Base-by-base conservation (phyloP, 2,113 vertebrate species). In the Colaptes auratus region DNA sequence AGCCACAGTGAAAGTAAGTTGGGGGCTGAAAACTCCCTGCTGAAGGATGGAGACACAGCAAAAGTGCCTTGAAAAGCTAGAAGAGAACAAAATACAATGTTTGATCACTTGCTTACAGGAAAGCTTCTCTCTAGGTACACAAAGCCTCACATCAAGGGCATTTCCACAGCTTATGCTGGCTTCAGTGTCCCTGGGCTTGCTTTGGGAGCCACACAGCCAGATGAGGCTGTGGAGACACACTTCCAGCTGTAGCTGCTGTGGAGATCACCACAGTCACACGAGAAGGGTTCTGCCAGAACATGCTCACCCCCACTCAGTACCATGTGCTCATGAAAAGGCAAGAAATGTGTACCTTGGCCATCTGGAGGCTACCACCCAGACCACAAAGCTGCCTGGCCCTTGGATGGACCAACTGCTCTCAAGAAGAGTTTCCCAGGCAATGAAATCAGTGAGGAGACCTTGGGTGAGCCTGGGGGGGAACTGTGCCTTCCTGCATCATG, bases 261-360 rank as follows among this genome's bases (percentile, higher is more conserved):
- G 33, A 50, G 17, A 33, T 39, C 55, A 50, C 18, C 70, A 19
- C 23, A 15, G 48, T 35, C 44, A 55, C 3, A 1, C 0, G 8
- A 79, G 35, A 61, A 7, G 6, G 28, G 19, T 5, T 3, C 6
- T 70, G 35, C 15, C 59, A 46, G 81, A 89, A 66, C 14, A 9
- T 12, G 0, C 23, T 71, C 4, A 1, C 33, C 35, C 25, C 15
- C 7, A 28, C n/a, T 35, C 20, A n/a, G 42, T 11, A 33, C 0
- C 0, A 0, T 15, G 31, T 13, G 3, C 9, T 30, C 7, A 5
- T 0, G 2, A 55, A 59, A 65, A 81, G 36, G 27, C 74, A 71
- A 79, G 31, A 60, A 75, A 71, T 1, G 13, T 23, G 6, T 13
- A 76, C 44, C 35, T 9, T 6, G 4, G 8, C 48, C 42, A 5